phyloP scores from a whole-genome alignment of 2,888 invertebrate species.

The Tenthredo scrophulariae region DNA sequence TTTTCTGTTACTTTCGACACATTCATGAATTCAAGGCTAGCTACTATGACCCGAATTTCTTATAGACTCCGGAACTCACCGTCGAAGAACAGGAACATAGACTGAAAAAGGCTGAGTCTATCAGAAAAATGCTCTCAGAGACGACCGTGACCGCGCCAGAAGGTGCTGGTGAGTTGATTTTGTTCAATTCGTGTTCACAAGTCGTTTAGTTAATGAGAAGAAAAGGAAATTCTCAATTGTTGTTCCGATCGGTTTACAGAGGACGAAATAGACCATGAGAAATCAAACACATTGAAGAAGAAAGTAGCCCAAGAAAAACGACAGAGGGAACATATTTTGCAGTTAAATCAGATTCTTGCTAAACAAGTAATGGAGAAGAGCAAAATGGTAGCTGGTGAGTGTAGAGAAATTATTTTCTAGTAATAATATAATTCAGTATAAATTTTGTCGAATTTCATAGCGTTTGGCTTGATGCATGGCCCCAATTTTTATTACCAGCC shows the following conservation, averaged over 20 bases:
- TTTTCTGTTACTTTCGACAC: not conserved
- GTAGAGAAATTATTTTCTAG: not conserved
- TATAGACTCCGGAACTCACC: conserved; percentile 88
- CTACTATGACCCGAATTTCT: not conserved
- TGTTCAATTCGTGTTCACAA: not conserved
- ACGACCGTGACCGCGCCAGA: conserved; percentile 80
- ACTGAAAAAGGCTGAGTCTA: conserved; percentile 93
- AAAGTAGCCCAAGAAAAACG: conserved; percentile 91
- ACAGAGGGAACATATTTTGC: conserved; percentile 92
- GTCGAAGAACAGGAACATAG: conserved; percentile 92
- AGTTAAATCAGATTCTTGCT: conserved; percentile 94
- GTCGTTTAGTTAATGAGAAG: not conserved
- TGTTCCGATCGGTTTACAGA: conserved; percentile 62
- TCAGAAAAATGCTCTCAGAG: conserved; percentile 93
- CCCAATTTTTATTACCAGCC: conserved; percentile 27
- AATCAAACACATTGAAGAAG: conserved; percentile 81
- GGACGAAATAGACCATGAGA: conserved; percentile 68
- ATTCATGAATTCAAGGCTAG: not conserved
- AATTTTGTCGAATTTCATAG: conserved; percentile 40
- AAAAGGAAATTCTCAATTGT: conserved; percentile 35
- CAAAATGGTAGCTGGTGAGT: conserved; percentile 96
- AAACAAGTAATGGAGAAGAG: conserved; percentile 97
- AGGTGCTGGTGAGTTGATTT: conserved; percentile 65
- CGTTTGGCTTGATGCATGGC: conserved; percentile 54
- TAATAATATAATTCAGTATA: conserved; percentile 32